Evolutionary conservation across 2,888 invertebrate genomes (phyloP), one percentile per base, ranked within the genome.

Genomic region (Ichneumoninae sp.): DNA sequence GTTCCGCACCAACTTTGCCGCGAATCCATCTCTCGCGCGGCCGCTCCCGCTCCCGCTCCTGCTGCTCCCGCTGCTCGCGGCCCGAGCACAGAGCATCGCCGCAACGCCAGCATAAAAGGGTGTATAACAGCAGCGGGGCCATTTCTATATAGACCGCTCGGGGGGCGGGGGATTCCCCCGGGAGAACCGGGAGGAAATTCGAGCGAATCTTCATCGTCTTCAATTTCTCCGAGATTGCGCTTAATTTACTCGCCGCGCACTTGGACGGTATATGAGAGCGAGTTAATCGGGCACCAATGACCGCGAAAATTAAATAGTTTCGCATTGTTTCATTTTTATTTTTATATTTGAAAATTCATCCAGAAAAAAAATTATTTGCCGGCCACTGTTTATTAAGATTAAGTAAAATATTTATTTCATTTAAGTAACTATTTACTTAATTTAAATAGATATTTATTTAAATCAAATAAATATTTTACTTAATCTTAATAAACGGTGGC

Each of bases 1-100:
- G 90, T 91, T 91, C 90, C 92, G 90, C 89, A 90, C 90, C 90
- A 92, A 92, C 90, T 91, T 91, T 89, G 89, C 91, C 89, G 89
- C 91, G 89, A 90, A 92, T 92, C 90, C 91, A 92, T 92, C 92
- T 90, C 88, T 80, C 84, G 72, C 65, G 62, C 26, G 66, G 76
- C 54, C 76, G 65, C 74, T 74, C 74, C 74, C 47, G 74, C 65
- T 75, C 74, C 74, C 44, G 74, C 65, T 75, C 30, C 74, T 70
- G 78, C 74, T 78, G 47, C 50, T 57, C 22, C 26, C 30, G 57
- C 54, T 26, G 57, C 44, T 57, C 26, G 54, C 69, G 54, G 44
- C 44, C 44, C 44, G 30, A 60, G 57, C 69, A 70, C 68, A 60
- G 74, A 77, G 57, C 72, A 83, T 65, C 62, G 52, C 71, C 62